These are phyloP conservation scores for Dasypogon diadema DNA, from an alignment of 2,888 invertebrate genomes.

Conservation along the genomic window DNA sequence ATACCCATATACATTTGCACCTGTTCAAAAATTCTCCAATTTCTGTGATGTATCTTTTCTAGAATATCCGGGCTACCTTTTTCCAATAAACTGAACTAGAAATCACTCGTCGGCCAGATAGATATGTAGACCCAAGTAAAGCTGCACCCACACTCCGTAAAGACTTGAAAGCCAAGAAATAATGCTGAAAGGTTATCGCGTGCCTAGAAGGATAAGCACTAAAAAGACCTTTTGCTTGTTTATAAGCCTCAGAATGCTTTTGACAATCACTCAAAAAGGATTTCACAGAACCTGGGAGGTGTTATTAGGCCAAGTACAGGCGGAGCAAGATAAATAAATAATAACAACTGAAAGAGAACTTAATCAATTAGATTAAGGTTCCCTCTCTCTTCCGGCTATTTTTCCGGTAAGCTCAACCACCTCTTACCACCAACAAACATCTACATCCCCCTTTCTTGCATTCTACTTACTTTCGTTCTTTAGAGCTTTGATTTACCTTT, in stretches of 20 bases:
- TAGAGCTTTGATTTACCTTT: constrained; percentile 28
- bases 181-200: constrained; percentile 48
- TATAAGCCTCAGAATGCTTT: constrained; percentile 12
- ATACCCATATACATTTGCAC: neutral
- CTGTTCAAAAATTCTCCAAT: constrained; percentile 6
- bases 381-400: neutral
- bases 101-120: neutral
- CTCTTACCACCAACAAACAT: neutral
- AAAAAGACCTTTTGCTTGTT: neutral
- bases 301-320: constrained; percentile 36
- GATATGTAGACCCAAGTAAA: neutral
- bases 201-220: constrained; percentile 38
- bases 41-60: constrained; percentile 30
- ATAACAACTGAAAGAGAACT: constrained; percentile 21
- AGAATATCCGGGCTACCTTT: neutral
- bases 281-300: constrained; percentile 27
- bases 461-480: no score
- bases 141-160: neutral
- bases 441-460: neutral
- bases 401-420: neutral
- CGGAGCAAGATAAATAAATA: constrained; percentile 40
- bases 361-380: constrained; percentile 47
- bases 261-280: constrained; percentile 46
- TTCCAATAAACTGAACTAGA: constrained; percentile 28
- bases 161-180: constrained; percentile 32